These are phyloP conservation scores for Pantherophis guttatus DNA, from an alignment of 2,113 vertebrate species.

Conservation along the genomic window DNA sequence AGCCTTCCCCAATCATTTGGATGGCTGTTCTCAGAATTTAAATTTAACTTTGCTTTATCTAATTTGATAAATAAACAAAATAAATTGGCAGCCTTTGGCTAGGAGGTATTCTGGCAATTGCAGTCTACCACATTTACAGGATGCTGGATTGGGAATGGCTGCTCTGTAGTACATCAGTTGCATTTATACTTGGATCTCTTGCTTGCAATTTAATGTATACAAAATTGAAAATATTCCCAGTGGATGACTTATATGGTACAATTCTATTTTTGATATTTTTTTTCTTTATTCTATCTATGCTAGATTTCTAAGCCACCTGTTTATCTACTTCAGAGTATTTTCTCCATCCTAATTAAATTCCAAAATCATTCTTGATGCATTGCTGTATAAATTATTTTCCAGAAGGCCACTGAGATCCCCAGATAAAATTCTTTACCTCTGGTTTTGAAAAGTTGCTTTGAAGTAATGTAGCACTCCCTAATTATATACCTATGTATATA, in stretches of 20 bases:
- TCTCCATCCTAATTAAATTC: not conserved
- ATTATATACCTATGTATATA: not conserved
- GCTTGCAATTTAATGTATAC: not conserved
- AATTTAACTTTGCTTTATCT: not conserved
- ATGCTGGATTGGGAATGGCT: not conserved
- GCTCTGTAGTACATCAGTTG: not conserved
- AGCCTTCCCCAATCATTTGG: not conserved
- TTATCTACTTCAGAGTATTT: not conserved
- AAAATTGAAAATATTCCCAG: not conserved
- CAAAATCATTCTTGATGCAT: not conserved
- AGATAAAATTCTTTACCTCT: constrained; percentile 26
- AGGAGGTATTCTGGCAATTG: not conserved
- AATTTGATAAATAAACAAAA: not conserved
- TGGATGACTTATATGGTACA: not conserved
- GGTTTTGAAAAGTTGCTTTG: constrained; percentile 3
- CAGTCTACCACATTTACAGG: not conserved
- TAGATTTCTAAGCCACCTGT: not conserved
- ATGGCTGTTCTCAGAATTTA: not conserved
- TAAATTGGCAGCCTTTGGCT: not conserved
- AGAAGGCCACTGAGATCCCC: not conserved
- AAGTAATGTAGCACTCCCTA: not conserved
- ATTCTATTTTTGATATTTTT: not conserved
- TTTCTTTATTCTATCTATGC: not conserved
- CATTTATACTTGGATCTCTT: not conserved
- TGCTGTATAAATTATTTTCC: not conserved